A percentile compares a stretch with the other conserved stretches of the same genome.
phyloP scores from a whole-genome alignment of 2,113 vertebrate genomes.

The Mixornis gularis region DNA sequence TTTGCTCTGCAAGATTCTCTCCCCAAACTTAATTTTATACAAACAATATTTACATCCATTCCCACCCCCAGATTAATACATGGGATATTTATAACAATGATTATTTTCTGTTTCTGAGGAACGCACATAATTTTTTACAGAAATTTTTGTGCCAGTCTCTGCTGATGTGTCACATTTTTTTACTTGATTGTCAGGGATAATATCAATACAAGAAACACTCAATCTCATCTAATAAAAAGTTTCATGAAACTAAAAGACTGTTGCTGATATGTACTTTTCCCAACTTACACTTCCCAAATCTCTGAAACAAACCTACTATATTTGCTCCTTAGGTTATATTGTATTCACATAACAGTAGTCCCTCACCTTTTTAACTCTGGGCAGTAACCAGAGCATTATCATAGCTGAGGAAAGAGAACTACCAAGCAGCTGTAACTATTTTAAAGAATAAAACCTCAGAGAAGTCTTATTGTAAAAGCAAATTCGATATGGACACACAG shows the following conservation, averaged over 20 bases:
- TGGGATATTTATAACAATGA: too few species aligned
- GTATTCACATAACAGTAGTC: not conserved
- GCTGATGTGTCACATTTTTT: not conserved
- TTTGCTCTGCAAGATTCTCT: too few species aligned
- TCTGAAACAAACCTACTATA: not conserved
- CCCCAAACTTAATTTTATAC: too few species aligned
- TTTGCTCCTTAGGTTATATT: not conserved
- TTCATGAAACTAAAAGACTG: not conserved
- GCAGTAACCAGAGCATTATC: not conserved
- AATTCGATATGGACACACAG: not conserved
- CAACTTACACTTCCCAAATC: not conserved
- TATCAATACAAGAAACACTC: not conserved
- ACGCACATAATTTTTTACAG: fast-evolving
- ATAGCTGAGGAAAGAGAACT: not conserved
- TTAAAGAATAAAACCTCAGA: not conserved
- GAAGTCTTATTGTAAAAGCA: not conserved
- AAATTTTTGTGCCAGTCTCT: not conserved
- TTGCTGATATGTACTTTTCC: not conserved
- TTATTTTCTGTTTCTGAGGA: not conserved
- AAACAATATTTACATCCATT: too few species aligned
- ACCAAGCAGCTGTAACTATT: not conserved
- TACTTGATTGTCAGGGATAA: not conserved
- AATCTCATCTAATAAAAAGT: not conserved
- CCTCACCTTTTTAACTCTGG: not conserved
- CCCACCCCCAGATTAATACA: too few species aligned